Base-by-base conservation (phyloP, 2,888 invertebrate species). In the Platycheirus rosarum region DNA sequence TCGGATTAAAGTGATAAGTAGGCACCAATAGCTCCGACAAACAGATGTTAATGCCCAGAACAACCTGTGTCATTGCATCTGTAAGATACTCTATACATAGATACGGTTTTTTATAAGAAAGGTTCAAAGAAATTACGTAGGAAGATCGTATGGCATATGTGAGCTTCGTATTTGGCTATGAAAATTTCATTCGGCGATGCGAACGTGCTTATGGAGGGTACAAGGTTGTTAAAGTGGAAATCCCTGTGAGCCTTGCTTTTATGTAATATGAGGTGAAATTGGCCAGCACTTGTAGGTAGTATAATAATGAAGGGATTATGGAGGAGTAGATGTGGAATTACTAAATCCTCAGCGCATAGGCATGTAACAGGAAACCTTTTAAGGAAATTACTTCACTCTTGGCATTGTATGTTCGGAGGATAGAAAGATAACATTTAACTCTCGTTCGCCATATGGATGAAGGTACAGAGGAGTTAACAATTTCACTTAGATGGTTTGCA, bases 301-400 rank as follows among this genome's bases (percentile, higher is more conserved):
- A 82, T 62, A 60, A 77, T 77, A 77, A 71, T 77, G 82, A 76
- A 51, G 55, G 76, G 82, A 71, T 82, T 62, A 82, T 71, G 40
- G 44, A 26, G 42, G 66, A 71, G 71, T 62, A 77, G 60, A 77
- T 77, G 71, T 73, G 71, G 62, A 68, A 71, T 77, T 63, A 71
- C 66, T 77, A 73, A 82, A 77, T 71, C 77, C 62, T 40, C 55
- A 77, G 66, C 66, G 55, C 62, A 71, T 55, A 71, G 71, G 29
- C 48, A 68, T 71, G 57, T 62, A 55, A 35, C 40, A 82, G 53
- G 77, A 77, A 82, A 82, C 71, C 77, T 82, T 82, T 82, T 71
- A 82, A 82, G 71, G 29, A 82, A 77, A 82, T 82, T 82, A 77
- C 77, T 77, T 82, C 63, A 77, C 55, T 53, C 60, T 37, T 76